Evolutionary conservation across 1,140 invertebrate species (phyloP), one percentile per base, ranked within the genome.

Genomic region (Zaprionus africanus): DNA sequence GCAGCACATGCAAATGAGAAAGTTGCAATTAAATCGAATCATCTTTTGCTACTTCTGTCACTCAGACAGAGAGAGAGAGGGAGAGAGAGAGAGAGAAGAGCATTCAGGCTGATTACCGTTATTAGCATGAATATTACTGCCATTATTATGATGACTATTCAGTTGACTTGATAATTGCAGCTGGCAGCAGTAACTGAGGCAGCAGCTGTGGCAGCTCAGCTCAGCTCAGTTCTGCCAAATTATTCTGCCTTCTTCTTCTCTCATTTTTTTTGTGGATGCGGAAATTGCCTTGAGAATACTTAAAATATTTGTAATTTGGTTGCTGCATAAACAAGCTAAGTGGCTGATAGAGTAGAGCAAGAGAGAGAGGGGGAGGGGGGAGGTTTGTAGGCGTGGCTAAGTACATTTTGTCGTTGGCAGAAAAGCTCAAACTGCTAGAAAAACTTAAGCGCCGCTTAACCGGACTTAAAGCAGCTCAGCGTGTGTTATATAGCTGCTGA

Each of bases 1-100:
- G 2, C 12, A 60, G 5, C n/a, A 43, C 36, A 51, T 76, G 64
- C 75, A 83, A 56, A 31, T 56, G 53, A 7, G 53, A 13, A 56
- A 19, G 46, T 12, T 24, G 17, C 46, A 51, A 51, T 51, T 51
- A 51, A 51, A 51, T 51, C 19, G 46, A 24, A 51, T 11, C 46
- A 51, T 12, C 19, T 51, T 51, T 51, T 12, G 46, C 6, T 17
- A 22, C 19, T 51, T 34, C 31, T 49, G 46, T 49, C 46, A 22
- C 46, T 22, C 19, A 3, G 4, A 13, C 4, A 4, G 38, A 41
- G 38, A n/a, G 1, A 22, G 22, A 15, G 38, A 41, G 1, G 1
- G 38, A 41, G 36, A 38, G 36, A 26, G 28, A 5, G 3, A 1
- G 11, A 43, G 41, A n/a, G n/a, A 13, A 22, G 9, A 22, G 9